Conservation (phyloP, 2,888 invertebrate genomes). For the Acrobasis consociella region DNA sequence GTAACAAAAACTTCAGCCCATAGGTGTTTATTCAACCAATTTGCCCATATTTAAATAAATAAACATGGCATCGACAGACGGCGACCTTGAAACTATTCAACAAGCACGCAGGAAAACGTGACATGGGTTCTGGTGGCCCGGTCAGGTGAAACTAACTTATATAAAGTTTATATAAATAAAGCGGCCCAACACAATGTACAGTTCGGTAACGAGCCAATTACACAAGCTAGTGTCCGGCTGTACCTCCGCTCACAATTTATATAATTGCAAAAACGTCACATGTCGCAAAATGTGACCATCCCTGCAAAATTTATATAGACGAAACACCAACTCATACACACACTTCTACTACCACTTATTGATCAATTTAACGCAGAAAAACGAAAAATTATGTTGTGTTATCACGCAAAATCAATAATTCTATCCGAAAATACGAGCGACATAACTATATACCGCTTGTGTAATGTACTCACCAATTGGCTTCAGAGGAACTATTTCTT, state of each 20-base stretch:
- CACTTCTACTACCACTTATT: neutral
- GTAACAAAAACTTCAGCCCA: neutral
- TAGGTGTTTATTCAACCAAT: conserved; percentile 4
- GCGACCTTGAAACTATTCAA: conserved; percentile 23
- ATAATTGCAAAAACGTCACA: conserved; percentile 51
- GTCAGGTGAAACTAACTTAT: conserved; percentile 23
- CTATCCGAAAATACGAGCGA: conserved; percentile 37
- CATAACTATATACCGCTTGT: conserved; percentile 34
- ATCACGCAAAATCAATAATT: conserved; percentile 55
- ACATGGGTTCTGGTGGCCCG: neutral
- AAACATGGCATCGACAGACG: conserved; percentile 16
- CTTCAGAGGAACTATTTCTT: conserved; percentile 83
- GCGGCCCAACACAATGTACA: neutral
- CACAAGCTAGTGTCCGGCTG: conserved; percentile 37
- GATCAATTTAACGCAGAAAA: neutral
- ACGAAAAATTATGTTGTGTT: neutral
- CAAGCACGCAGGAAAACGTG: neutral
- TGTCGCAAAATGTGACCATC: conserved; percentile 48
- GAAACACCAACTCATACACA: neutral
- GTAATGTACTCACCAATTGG: conserved; percentile 68
- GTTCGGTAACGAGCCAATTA: conserved; percentile 37
- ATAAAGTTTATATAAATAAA: conserved; percentile 26
- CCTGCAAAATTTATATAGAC: conserved; percentile 14
- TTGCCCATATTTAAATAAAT: conserved; percentile 1
- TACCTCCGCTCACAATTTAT: conserved; percentile 41